These are phyloP conservation scores for Corvus moneduloides DNA, from an alignment of 2,113 vertebrate genomes.

Conservation along the genomic window DNA sequence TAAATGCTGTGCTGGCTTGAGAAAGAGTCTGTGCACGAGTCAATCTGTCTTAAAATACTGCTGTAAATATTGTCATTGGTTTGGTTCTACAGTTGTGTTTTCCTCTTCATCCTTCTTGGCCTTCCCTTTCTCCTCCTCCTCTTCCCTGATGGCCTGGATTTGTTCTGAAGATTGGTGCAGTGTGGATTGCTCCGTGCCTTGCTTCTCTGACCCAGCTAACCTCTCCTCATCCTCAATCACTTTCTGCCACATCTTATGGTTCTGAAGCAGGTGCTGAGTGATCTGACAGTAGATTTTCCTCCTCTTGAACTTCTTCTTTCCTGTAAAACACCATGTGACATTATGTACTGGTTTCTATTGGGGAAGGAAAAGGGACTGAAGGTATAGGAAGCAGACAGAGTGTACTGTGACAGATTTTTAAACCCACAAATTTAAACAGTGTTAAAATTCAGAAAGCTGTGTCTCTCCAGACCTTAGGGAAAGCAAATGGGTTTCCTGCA, in stretches of 20 bases:
- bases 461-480: neutral
- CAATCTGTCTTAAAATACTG: conserved; percentile 69
- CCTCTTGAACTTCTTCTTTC: conserved; percentile 83
- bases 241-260: conserved; percentile 98
- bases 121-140: conserved; percentile 86
- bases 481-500: neutral
- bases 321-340: conserved; percentile 65
- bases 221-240: conserved; percentile 87
- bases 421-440: neutral
- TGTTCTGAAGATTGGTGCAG: conserved; percentile 82
- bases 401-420: neutral
- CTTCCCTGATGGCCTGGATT: conserved; percentile 90
- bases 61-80: conserved; percentile 70
- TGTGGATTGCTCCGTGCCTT: conserved; percentile 59
- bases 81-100: conserved; percentile 54
- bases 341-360: neutral
- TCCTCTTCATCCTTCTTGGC: conserved; percentile 69
- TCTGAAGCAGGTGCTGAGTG: conserved; percentile 92
- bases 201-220: conserved; percentile 62
- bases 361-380: neutral
- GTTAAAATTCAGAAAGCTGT: neutral
- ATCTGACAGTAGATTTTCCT: conserved; percentile 94
- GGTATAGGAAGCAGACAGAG: neutral
- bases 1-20: conserved; percentile 95
- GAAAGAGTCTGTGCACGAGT: conserved; percentile 78